Evolutionary conservation across 1,140 invertebrate genomes (phyloP).

Genomic region (Zaprionus africanus): DNA sequence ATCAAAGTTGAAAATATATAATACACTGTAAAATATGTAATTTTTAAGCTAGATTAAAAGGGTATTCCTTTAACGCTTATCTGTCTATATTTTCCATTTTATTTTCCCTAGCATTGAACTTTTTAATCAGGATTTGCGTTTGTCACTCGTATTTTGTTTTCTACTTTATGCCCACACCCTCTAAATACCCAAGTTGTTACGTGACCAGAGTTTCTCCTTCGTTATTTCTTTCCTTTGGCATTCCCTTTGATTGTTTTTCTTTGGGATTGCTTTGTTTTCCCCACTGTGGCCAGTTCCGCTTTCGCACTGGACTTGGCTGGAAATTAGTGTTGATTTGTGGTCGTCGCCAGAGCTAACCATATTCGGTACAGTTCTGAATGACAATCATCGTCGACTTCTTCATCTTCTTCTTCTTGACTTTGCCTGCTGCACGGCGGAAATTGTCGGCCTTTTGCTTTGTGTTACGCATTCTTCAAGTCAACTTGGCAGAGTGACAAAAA

Average conservation of each 20-base stretch:
- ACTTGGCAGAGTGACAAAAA: background rate
- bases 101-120: constrained; percentile 44
- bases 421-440: constrained; percentile 3
- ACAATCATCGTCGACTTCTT: constrained; percentile 30
- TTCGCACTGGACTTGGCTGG: background rate
- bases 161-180: constrained; percentile 11
- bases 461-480: background rate
- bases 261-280: constrained; percentile 30
- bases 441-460: constrained; percentile 15
- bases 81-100: background rate
- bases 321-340: constrained; percentile 57
- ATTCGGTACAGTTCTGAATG: constrained; percentile 55
- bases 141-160: constrained; percentile 11
- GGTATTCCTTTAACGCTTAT: background rate
- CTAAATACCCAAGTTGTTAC: constrained; percentile 43
- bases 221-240: constrained; percentile 14
- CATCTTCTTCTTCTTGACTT: constrained; percentile 1
- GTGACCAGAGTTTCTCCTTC: constrained; percentile 68
- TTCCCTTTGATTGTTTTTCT: constrained; percentile 58
- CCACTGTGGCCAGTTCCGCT: constrained; percentile 14
- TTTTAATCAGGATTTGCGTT: constrained; percentile 61
- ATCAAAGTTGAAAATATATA: too few relatives aligned
- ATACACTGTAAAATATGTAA: too few relatives aligned
- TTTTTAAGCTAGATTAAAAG: too few relatives aligned
- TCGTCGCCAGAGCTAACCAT: constrained; percentile 4